Evolutionary conservation across 2,113 vertebrate genomes (phyloP).

Genomic region (Esox niger): DNA sequence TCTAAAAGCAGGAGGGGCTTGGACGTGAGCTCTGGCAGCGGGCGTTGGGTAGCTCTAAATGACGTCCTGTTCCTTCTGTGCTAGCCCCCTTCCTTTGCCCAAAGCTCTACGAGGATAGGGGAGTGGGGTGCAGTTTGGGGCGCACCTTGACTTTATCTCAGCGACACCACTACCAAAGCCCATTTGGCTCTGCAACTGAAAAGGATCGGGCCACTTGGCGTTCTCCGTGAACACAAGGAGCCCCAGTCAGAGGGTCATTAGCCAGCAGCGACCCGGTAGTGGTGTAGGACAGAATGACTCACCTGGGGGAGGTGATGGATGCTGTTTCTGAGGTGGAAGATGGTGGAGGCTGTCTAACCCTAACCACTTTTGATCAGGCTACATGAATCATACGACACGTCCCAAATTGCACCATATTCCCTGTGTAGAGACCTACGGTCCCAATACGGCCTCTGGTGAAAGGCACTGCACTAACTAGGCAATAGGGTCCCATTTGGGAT

Average conservation of each 20-base stretch:
- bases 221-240: constrained; percentile 37
- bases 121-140: too few species aligned
- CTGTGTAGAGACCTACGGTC: too few species aligned
- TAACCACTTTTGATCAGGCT: constrained; percentile 35
- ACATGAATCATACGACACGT: constrained; percentile 43
- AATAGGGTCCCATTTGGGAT: too few species aligned
- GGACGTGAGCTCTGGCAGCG: constrained; percentile 46
- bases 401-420: too few species aligned
- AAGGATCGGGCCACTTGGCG: constrained; percentile 62
- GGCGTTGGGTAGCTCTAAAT: constrained; percentile 40
- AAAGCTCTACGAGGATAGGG: too few species aligned
- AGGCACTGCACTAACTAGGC: too few species aligned
- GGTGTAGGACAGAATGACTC: constrained; percentile 47
- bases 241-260: constrained; percentile 57
- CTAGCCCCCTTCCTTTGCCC: too few species aligned
- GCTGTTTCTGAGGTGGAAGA: constrained; percentile 32
- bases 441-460: too few species aligned
- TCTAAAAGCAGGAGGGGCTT: constrained; percentile 24
- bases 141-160: constrained; percentile 49
- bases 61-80: too few species aligned
- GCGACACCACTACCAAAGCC: constrained; percentile 38
- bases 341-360: constrained; percentile 45
- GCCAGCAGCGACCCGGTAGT: constrained; percentile 37
- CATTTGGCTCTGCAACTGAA: constrained; percentile 48
- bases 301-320: constrained; percentile 59